These are phyloP conservation scores for Clarias laeviceps DNA, from an alignment of 2,797 vertebrate species.

Conservation along the genomic window DNA sequence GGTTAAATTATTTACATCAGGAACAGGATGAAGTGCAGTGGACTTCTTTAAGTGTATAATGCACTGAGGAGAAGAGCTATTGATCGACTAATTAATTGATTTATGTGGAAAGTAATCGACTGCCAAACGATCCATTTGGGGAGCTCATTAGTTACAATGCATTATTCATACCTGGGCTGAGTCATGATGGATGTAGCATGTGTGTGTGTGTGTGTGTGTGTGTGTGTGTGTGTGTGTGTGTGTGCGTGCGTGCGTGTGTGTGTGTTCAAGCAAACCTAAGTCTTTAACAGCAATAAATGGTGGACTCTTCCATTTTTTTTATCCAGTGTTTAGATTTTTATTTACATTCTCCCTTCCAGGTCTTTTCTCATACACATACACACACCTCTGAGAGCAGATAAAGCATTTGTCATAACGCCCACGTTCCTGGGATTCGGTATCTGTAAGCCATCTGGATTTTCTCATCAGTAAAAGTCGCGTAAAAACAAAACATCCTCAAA, in stretches of 20 bases:
- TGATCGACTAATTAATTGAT: slow-evolving; percentile 82
- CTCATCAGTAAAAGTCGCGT: slow-evolving; percentile 28
- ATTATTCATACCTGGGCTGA: slow-evolving; percentile 74
- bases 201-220: slow-evolving; percentile 28
- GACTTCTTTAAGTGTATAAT: slow-evolving; percentile 75
- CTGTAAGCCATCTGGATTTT: slow-evolving; percentile 30
- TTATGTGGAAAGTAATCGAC: slow-evolving; percentile 77
- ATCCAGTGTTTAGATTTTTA: background rate
- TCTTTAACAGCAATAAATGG: slow-evolving; percentile 1
- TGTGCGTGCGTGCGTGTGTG: background rate
- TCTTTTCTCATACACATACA: background rate
- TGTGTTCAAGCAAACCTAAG: background rate
- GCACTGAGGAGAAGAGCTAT: slow-evolving; percentile 73
- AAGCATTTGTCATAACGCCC: slow-evolving; percentile 24
- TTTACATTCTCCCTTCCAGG: background rate
- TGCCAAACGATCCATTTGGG: slow-evolving; percentile 72
- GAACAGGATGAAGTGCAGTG: slow-evolving; percentile 53
- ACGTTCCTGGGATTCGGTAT: slow-evolving; percentile 22
- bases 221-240: background rate
- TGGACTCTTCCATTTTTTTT: no score
- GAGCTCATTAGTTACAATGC: slow-evolving; percentile 78
- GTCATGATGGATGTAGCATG: slow-evolving; percentile 57
- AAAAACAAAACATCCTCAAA: slow-evolving; percentile 20
- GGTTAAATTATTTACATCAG: slow-evolving; percentile 73
- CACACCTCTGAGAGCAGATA: background rate